A percentile compares a stretch with the other conserved stretches of the same genome.
phyloP scores from a whole-genome alignment of 2,888 invertebrate species.

The Anthophora plumipes region DNA sequence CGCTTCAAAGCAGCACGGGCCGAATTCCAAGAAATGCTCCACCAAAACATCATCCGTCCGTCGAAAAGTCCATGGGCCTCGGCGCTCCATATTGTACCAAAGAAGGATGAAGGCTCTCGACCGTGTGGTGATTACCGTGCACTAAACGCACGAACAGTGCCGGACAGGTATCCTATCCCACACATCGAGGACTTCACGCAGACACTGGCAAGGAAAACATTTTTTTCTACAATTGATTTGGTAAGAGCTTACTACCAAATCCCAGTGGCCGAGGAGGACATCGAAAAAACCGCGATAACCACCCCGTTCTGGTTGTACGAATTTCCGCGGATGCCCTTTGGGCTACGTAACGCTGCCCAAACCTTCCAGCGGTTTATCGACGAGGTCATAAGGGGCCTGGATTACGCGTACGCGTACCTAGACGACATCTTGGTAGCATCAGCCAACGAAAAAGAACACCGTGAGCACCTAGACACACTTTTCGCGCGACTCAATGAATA shows the following conservation, averaged over 20 bases:
- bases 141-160: background rate
- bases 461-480: background rate
- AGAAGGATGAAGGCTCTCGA: conserved; percentile 4
- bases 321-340: background rate
- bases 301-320: background rate
- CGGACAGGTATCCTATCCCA: conserved; percentile 19
- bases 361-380: background rate
- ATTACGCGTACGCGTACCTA: background rate
- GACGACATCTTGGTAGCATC: conserved; percentile 2
- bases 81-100: background rate
- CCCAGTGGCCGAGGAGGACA: background rate
- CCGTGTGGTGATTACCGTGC: conserved; percentile 16
- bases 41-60: background rate
- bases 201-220: background rate
- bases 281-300: background rate
- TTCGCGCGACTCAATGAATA: background rate
- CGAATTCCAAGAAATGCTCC: conserved; percentile 16
- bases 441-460: background rate
- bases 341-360: background rate
- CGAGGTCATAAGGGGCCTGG: background rate
- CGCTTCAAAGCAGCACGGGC: too few relatives aligned
- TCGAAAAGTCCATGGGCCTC: conserved; percentile 5
- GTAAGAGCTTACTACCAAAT: background rate
- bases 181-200: conserved; percentile 4
- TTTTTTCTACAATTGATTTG: background rate